A percentile compares a stretch with the other conserved stretches of the same genome.
Evolutionary conservation across 2,797 vertebrate genomes (phyloP).

Genomic region (Hydrolagus colliei): DNA sequence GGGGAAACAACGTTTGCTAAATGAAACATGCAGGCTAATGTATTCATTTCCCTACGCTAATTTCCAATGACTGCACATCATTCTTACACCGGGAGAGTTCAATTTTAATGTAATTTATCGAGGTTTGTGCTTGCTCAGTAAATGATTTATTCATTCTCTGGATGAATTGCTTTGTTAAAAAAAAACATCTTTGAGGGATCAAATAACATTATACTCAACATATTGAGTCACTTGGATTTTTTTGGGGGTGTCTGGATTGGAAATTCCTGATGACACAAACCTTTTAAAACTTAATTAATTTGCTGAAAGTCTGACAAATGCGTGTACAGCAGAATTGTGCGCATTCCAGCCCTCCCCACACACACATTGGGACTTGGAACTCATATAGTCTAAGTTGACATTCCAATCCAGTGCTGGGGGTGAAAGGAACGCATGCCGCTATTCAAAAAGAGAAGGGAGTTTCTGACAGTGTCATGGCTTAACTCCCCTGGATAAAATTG

Average conservation of each 20-base stretch:
- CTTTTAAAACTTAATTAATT: neutral
- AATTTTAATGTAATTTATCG: conserved; percentile 22
- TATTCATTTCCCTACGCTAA: conserved; percentile 2
- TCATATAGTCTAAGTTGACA: no score
- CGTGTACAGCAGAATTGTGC: neutral
- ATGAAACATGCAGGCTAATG: neutral
- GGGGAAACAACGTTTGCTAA: conserved; percentile 15
- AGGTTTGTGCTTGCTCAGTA: neutral
- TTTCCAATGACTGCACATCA: conserved; percentile 19
- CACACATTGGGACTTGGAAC: no score
- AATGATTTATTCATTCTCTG: conserved; percentile 22
- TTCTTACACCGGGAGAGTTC: conserved; percentile 17
- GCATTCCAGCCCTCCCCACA: no score
- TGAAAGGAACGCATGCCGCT: no score
- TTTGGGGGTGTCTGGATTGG: neutral
- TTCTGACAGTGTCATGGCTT: no score
- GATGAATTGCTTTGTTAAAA: conserved; percentile 20
- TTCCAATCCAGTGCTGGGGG: no score
- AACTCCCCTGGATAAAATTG: no score
- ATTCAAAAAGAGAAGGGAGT: no score
- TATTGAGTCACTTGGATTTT: neutral
- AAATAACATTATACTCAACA: neutral
- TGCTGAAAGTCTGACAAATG: neutral
- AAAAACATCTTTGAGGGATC: conserved; percentile 3
- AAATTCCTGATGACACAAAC: neutral